Evolutionary conservation across 2,888 invertebrate genomes (phyloP).

Genomic region (Thymelicus acteon): DNA sequence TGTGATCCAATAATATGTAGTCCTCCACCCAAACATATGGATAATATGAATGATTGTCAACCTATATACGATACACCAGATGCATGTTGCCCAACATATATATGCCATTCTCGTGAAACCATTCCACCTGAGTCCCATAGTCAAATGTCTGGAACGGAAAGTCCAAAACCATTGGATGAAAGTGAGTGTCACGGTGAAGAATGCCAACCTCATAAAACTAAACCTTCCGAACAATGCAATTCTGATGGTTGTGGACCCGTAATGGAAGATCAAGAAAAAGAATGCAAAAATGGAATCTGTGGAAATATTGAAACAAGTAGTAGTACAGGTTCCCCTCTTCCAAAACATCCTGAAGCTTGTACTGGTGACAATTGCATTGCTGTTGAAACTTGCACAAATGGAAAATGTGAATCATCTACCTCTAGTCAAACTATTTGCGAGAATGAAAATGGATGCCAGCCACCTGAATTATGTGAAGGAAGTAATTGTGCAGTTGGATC

Average conservation of each 20-base stretch:
- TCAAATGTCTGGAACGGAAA: slow-evolving; percentile 76
- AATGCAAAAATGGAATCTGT: slow-evolving; percentile 6
- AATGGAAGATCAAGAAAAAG: slow-evolving; percentile 16
- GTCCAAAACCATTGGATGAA: slow-evolving; percentile 55
- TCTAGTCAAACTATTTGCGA: slow-evolving; percentile 43
- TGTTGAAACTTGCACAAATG: slow-evolving; percentile 48
- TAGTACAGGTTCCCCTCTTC: background rate
- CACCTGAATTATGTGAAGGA: slow-evolving; percentile 47
- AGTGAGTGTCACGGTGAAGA: slow-evolving; percentile 65
- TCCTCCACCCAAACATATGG: slow-evolving; percentile 87
- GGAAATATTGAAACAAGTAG: slow-evolving; percentile 5
- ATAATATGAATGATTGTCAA: slow-evolving; percentile 88
- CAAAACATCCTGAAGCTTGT: slow-evolving; percentile 39
- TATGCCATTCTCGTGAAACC: slow-evolving; percentile 85
- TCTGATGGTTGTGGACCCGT: slow-evolving; percentile 47
- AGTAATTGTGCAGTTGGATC: slow-evolving; percentile 44
- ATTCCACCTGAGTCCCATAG: slow-evolving; percentile 78
- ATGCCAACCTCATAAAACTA: slow-evolving; percentile 51
- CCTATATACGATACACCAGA: slow-evolving; percentile 86
- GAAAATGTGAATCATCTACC: slow-evolving; percentile 48
- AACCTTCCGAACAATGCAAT: slow-evolving; percentile 47
- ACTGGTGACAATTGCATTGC: slow-evolving; percentile 22
- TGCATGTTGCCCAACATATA: slow-evolving; percentile 91
- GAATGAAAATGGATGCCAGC: slow-evolving; percentile 43
- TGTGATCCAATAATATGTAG: slow-evolving; percentile 91